phyloP scores from a whole-genome alignment of 2,113 vertebrate genomes.

The Lepidiolamprologus cunningtoni region DNA sequence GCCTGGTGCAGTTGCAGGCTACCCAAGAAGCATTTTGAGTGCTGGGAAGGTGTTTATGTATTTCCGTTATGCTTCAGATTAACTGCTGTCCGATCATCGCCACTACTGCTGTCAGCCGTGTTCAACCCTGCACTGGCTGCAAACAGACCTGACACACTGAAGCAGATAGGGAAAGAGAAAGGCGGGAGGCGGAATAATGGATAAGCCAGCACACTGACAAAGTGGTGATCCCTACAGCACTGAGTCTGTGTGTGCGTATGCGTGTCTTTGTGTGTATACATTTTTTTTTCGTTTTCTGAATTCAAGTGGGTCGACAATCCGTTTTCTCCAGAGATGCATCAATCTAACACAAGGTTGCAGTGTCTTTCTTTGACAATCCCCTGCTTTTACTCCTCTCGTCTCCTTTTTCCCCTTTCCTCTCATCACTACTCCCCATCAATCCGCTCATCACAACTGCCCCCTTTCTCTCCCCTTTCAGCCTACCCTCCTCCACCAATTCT shows the following conservation, averaged over 20 bases:
- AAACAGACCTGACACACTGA: constrained; percentile 23
- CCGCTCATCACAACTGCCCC: background rate
- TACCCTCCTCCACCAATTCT: background rate
- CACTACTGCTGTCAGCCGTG: constrained; percentile 23
- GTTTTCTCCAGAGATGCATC: constrained; percentile 58
- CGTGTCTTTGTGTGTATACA: background rate
- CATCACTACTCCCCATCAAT: background rate
- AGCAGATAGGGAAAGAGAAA: background rate
- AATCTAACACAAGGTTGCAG: constrained; percentile 61
- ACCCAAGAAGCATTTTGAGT: background rate
- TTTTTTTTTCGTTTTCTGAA: background rate
- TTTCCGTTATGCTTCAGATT: constrained; percentile 7
- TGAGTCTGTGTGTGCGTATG: background rate
- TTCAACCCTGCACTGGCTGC: background rate
- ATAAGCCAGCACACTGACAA: constrained; percentile 50
- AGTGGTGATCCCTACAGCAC: constrained; percentile 41
- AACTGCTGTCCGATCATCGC: constrained; percentile 21
- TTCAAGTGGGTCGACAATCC: constrained; percentile 12
- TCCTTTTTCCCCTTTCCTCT: background rate
- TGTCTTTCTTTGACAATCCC: constrained; percentile 12
- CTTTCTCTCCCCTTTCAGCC: background rate
- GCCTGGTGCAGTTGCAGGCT: background rate
- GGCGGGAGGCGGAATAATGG: constrained; percentile 29
- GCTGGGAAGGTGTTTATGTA: background rate
- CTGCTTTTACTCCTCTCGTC: background rate